Evolutionary conservation across 2,888 invertebrate genomes (phyloP).

Genomic region (Nomada hirtipes): DNA sequence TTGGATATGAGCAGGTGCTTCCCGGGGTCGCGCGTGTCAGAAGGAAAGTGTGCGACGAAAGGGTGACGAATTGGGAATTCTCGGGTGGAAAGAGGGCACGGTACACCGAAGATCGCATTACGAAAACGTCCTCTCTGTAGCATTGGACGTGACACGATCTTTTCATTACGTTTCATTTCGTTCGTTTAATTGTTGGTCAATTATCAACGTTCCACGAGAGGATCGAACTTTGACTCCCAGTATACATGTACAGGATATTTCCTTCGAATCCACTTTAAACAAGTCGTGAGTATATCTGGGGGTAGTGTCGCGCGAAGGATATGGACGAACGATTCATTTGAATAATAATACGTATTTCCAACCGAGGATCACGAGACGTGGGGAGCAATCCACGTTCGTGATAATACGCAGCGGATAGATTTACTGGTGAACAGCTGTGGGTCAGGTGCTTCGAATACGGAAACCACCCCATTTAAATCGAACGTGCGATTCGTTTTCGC

Average conservation of each 20-base stretch:
- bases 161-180: neutral
- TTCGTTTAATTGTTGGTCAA: constrained; percentile 1
- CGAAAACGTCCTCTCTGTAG: constrained; percentile 2
- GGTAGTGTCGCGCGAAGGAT: neutral
- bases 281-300: neutral
- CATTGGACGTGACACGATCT: neutral
- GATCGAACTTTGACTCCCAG: neutral
- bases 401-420: neutral
- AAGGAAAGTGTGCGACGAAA: neutral
- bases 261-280: neutral
- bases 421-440: neutral
- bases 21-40: neutral
- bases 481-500: neutral
- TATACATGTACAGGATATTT: neutral
- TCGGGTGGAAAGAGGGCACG: neutral
- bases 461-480: neutral
- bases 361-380: no score
- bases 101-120: neutral
- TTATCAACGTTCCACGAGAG: neutral
- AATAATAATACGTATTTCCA: no score
- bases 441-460: neutral
- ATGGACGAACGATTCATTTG: neutral
- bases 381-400: neutral
- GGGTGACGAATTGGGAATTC: neutral
- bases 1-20: constrained; percentile 13